Percentiles rank a stretch among this genome's conserved stretches.
Evolutionary conservation across 1,140 invertebrate species (phyloP).

Genomic region (Aricia agestis): DNA sequence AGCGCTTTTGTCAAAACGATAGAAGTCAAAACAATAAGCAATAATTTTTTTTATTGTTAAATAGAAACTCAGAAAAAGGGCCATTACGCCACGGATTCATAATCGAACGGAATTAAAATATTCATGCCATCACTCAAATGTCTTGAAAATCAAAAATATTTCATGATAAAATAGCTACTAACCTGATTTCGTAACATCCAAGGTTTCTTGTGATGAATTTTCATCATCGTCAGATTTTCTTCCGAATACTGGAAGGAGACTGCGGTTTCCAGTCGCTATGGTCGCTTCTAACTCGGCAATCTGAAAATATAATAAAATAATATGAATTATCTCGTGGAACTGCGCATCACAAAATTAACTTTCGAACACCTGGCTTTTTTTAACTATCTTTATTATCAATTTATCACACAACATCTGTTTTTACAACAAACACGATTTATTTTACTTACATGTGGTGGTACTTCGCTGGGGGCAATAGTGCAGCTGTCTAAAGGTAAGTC

Average conservation of each 20-base stretch:
- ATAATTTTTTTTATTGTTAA: too few relatives aligned
- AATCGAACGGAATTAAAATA: too few relatives aligned
- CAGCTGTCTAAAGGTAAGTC: constrained; percentile 56
- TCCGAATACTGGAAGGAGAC: constrained; percentile 55
- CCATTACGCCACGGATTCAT: too few relatives aligned
- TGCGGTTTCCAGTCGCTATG: constrained; percentile 58
- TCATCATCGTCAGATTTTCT: constrained; percentile 18
- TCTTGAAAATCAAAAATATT: too few relatives aligned
- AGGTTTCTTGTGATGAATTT: constrained; percentile 32
- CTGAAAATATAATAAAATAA: constrained; percentile 33
- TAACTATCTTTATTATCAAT: too few relatives aligned
- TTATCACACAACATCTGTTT: too few relatives aligned
- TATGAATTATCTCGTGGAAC: not conserved
- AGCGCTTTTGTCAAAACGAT: too few relatives aligned
- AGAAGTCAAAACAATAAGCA: too few relatives aligned
- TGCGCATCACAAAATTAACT: too few relatives aligned
- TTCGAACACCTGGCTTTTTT: too few relatives aligned
- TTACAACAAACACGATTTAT: not conserved
- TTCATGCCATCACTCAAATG: too few relatives aligned
- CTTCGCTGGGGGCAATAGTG: constrained; percentile 41
- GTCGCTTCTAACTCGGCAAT: constrained; percentile 54
- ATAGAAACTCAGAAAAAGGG: too few relatives aligned
- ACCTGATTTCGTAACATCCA: constrained; percentile 55
- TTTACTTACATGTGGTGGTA: constrained; percentile 53
- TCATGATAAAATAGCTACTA: not conserved